Percentiles rank a stretch among this genome's conserved stretches.
Evolutionary conservation across 1,140 invertebrate genomes (phyloP).

Genomic region (Neelides sp.): DNA sequence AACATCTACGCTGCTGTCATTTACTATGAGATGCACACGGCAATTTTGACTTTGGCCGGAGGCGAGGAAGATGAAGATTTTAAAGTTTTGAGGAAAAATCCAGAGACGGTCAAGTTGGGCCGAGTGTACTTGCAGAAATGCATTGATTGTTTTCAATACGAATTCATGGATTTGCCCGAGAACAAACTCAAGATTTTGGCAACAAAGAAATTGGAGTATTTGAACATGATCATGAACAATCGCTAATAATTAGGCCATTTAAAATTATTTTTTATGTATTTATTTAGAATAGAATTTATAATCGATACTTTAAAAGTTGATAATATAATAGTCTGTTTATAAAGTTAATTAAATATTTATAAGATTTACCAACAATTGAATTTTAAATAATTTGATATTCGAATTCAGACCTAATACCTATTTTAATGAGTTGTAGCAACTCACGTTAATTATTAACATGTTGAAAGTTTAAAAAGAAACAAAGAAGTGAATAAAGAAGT

Average conservation of each 20-base stretch:
- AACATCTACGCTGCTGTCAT: constrained; percentile 26
- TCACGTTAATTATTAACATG: too few species aligned
- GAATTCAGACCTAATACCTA: too few species aligned
- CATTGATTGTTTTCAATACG: constrained; percentile 27
- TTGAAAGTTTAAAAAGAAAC: too few species aligned
- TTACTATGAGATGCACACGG: constrained; percentile 28
- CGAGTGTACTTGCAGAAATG: constrained; percentile 27
- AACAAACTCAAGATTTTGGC: constrained; percentile 24
- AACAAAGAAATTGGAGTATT: constrained; percentile 27
- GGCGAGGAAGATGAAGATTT: constrained; percentile 29
- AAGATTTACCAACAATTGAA: too few species aligned
- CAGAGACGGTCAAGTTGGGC: constrained; percentile 27
- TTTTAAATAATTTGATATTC: too few species aligned
- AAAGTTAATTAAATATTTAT: too few species aligned
- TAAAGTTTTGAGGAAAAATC: constrained; percentile 22
- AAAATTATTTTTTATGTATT: too few species aligned
- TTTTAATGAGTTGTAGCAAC: too few species aligned
- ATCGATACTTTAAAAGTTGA: too few species aligned
- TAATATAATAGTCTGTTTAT: too few species aligned
- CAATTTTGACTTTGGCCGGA: constrained; percentile 19
- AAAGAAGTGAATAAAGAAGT: too few species aligned
- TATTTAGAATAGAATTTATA: too few species aligned
- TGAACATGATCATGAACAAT: constrained; percentile 17
- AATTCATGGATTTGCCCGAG: constrained; percentile 22
- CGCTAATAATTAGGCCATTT: not conserved